Percentiles rank a stretch among this genome's conserved stretches.
phyloP scores from a whole-genome alignment of 2,888 invertebrate genomes.

The Alsophila aescularia region DNA sequence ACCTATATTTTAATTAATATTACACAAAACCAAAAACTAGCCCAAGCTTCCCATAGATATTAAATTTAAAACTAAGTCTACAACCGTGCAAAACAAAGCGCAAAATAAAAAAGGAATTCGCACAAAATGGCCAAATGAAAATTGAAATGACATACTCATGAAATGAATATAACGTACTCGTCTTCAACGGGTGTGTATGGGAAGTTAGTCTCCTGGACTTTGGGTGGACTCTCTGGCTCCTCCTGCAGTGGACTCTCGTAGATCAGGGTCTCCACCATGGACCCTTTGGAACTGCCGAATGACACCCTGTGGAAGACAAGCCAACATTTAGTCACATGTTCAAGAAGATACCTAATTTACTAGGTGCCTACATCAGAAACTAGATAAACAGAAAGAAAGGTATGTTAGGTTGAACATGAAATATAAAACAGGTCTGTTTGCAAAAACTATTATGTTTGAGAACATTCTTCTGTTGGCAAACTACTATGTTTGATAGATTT shows the following conservation, averaged over 20 bases:
- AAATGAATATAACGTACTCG: conserved; percentile 81
- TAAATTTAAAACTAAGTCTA: neutral
- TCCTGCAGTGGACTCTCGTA: conserved; percentile 94
- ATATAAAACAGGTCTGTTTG: too few relatives aligned
- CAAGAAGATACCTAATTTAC: neutral
- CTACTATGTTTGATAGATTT: too few relatives aligned
- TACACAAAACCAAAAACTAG: too few relatives aligned
- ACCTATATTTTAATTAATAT: too few relatives aligned
- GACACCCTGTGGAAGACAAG: conserved; percentile 88
- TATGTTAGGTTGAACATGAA: too few relatives aligned
- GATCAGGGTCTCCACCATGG: conserved; percentile 97
- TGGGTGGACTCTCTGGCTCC: conserved; percentile 87
- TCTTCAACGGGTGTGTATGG: conserved; percentile 82
- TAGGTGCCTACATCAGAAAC: too few relatives aligned
- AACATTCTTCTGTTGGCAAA: too few relatives aligned
- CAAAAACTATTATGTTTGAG: too few relatives aligned
- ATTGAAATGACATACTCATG: conserved; percentile 68
- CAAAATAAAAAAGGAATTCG: conserved; percentile 36
- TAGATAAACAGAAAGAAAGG: too few relatives aligned
- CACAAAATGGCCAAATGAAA: conserved; percentile 55
- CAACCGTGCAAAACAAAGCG: neutral
- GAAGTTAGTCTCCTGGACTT: conserved; percentile 72
- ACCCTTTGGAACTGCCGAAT: conserved; percentile 96
- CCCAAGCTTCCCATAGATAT: too few relatives aligned
- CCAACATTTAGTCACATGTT: neutral